Base-by-base conservation (phyloP, 2,888 invertebrate species). In the Drosophila longiperda region DNA sequence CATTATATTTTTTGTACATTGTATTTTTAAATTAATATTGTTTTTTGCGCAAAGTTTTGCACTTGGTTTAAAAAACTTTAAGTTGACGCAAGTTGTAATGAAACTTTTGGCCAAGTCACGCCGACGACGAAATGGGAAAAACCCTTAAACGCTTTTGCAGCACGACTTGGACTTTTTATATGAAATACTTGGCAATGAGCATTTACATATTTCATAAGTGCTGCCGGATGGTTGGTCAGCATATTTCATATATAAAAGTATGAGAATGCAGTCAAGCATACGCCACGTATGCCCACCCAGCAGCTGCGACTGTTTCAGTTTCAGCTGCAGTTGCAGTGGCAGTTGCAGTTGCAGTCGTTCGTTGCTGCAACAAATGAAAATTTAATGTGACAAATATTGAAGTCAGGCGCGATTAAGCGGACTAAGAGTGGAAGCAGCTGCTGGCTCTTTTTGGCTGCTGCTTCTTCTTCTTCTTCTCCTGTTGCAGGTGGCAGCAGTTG, bases 361-460 rank as follows among this genome's bases (percentile, higher is more conserved):
- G 74, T 61, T 26, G 52, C 66, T 67, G 67, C 65, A 34, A 66
- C 61, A 87, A 73, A 86, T 83, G 89, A 83, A 85, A 86, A 84
- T 84, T 84, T 86, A 88, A 88, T 88, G 89, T 81, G 64, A 52
- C 62, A 80, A 75, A 78, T 75, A 68, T 80, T 80, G 66, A 78
- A 78, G 76, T 65, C 64, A 60, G 62, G 8, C 32, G 60, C 80
- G 71, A 72, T 79, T 70, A 80, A 80, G 54, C 50, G 59, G 17
- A 55, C 63, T 59, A 65, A 64, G 49, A 70, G 55, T 23, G 52
- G 58, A 61, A 68, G 66, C 66, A 55, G 73, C 49, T 53, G 72
- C 23, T 48, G 53, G 67, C 40, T 23, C 45, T 23, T 45, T 17
- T 26, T 26, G 26, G 55, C 61, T 48, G 57, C 53, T 23, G 8